A percentile compares a stretch with the other conserved stretches of the same genome.
Conservation (phyloP, 2,797 vertebrate species). For the Mergus octosetaceus region DNA sequence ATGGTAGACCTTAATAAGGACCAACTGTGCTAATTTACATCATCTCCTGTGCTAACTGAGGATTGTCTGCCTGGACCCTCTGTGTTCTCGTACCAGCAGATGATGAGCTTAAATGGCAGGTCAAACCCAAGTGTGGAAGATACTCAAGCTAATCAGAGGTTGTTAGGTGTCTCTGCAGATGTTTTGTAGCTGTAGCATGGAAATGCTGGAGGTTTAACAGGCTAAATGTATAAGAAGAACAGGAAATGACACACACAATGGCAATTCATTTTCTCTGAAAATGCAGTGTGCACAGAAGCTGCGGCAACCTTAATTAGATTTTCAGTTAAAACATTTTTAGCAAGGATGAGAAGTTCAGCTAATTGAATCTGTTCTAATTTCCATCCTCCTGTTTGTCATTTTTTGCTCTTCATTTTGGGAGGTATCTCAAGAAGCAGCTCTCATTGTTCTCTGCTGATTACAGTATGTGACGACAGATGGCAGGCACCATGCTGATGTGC, state of each 20-base stretch:
- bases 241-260: constrained; percentile 39
- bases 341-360: constrained; percentile 25
- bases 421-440: not conserved
- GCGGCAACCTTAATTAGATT: constrained; percentile 4
- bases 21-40: not conserved
- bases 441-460: constrained; percentile 32
- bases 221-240: constrained; percentile 16
- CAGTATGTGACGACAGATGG: constrained; percentile 41
- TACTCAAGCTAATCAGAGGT: not conserved
- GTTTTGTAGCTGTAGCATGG: not conserved
- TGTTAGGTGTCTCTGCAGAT: not conserved
- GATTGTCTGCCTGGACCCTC: not conserved
- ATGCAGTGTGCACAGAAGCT: not conserved
- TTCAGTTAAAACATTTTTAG: constrained; percentile 40
- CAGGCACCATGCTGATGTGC: constrained; percentile 17
- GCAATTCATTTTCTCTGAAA: constrained; percentile 46
- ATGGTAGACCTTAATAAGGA: not conserved
- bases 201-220: constrained; percentile 17
- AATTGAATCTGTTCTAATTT: constrained; percentile 55
- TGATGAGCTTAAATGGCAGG: not conserved
- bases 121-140: not conserved
- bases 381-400: constrained; percentile 18
- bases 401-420: constrained; percentile 20
- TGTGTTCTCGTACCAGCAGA: not conserved
- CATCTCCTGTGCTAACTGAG: not conserved